Base-by-base conservation (phyloP, 2,797 vertebrate genomes). In the Channallabes apus region DNA sequence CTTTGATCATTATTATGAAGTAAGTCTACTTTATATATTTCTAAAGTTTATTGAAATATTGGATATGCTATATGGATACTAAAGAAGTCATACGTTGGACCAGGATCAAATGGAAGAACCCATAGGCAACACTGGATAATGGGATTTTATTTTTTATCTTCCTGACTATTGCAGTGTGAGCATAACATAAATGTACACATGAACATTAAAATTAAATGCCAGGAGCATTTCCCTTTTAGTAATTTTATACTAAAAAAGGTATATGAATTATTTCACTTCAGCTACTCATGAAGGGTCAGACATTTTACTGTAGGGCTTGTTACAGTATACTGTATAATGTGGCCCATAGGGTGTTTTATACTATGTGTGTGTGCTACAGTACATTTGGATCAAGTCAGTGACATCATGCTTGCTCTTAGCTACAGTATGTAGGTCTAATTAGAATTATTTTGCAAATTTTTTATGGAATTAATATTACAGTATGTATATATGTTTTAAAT, bases 211-310 rank as follows among this genome's bases (percentile, higher is more conserved):
- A 83, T 73, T 17, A 64, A 46, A 12, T 71, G 32, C n/a, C 51
- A 83, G 67, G 54, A 58, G 46, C 56, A 35, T 77, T 65, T 68
- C 46, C 64, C n/a, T 83, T 85, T 84, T 78, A 32, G 41, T 24
- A 22, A 51, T 51, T 51, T 51, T 51, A 51, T 12, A 51, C 46
- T 12, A 51, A 85, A 73, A 22, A 41, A 46, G 14, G 27, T 32
- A 32, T 22, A 83, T 62, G 3, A 77, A 81, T 85, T 86, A 87
- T 77, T 86, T 87, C 77, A 77, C 58, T 83, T 67, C 46, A 72
- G 67, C 32, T 65, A 14, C 35, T 85, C 46, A 78, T 56, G 51
- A 72, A 67, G 2, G 6, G 54, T 56, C 59, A 27, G 68, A 61
- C 80, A 82, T 87, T 88, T 86, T 76, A 86, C 18, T 54, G 59